Evolutionary conservation across 2,797 vertebrate genomes (phyloP), one percentile per base, ranked within the genome.

Genomic region (Denticeps clupeoides): DNA sequence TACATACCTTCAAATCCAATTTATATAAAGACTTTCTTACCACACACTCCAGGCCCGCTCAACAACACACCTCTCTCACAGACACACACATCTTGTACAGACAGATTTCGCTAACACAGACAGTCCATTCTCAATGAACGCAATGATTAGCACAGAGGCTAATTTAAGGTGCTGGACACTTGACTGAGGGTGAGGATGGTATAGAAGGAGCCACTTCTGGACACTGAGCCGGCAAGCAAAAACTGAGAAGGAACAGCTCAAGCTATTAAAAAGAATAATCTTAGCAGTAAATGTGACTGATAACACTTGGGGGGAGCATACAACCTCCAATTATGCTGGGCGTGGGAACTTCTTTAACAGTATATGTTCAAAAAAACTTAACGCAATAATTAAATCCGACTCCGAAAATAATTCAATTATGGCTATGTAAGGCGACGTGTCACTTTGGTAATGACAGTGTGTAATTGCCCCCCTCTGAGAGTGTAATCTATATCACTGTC

Each of bases 261-360:
- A 56, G 47, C 60, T 64, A 60, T 59, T 64, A 60, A 53, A 59
- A 63, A 54, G 63, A 60, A 57, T 56, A 51, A 51, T 53, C 41
- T 24, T 63, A 53, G 53, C 45, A 53, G 63, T 63, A 56, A 63
- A 53, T 63, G 52, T 44, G 53, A 47, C 41, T 11, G 27, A 47
- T 56, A 53, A 47, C n/a, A 35, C 35, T 35, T n/a, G n/a, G n/a
- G 38, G 35, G 38, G 16, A 38, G 35, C 38, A 18, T 11, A 18
- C 16, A 3, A 7, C 16, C 35, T 9, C 9, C 18, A 19, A 18
- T 38, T 9, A 7, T 38, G 18, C 16, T n/a, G n/a, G n/a, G n/a
- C n/a, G n/a, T n/a, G n/a, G n/a, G n/a, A n/a, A n/a, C n/a, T n/a
- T n/a, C n/a, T n/a, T n/a, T n/a, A n/a, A n/a, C n/a, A n/a, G n/a